Base-by-base conservation (phyloP, 2,888 invertebrate genomes). In the Tetrapedia diversipes region DNA sequence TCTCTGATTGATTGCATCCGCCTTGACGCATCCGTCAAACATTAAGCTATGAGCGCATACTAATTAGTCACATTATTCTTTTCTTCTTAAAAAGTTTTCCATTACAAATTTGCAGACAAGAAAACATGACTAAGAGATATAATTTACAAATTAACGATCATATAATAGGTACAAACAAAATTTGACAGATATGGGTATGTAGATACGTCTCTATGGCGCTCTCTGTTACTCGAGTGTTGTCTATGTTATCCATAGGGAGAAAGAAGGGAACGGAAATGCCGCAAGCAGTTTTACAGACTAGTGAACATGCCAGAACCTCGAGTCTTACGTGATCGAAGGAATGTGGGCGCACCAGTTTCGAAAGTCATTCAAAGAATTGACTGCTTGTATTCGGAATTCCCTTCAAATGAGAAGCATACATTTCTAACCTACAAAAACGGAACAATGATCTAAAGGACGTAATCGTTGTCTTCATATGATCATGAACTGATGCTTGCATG, bases 271-370 rank as follows among this genome's bases (percentile, higher is more conserved):
- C 68, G 45, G 57, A 77, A 71, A 74, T 61, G 61, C 56, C 54
- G 64, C 57, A 71, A 65, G 69, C 66, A 64, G 71, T 67, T 74
- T 84, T 83, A 78, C 56, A 54, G 65, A 49, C 65, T 79, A 78
- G 77, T 64, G 63, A 74, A 64, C 51, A 61, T 45, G 69, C 43
- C 64, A 70, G 77, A 76, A 70, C 72, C 76, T 81, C 75, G 77
- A 77, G 64, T 70, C 54, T 57, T 70, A 70, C 61, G 72, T 77
- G 61, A 11, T 47, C 51, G 59, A 56, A 82, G 84, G 87, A 88
- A 88, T 88, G 87, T 89, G 89, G 89, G 88, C 87, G 86, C 86
- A 88, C 87, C 84, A 88, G 87, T 89, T 88, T 88, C 78, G 81
- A 85, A 83, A 86, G 82, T 87, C 85, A 86, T 87, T 87, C 77